These are phyloP conservation scores for Coenobita brevimanus DNA, from an alignment of 1,140 invertebrate genomes.

Conservation along the genomic window DNA sequence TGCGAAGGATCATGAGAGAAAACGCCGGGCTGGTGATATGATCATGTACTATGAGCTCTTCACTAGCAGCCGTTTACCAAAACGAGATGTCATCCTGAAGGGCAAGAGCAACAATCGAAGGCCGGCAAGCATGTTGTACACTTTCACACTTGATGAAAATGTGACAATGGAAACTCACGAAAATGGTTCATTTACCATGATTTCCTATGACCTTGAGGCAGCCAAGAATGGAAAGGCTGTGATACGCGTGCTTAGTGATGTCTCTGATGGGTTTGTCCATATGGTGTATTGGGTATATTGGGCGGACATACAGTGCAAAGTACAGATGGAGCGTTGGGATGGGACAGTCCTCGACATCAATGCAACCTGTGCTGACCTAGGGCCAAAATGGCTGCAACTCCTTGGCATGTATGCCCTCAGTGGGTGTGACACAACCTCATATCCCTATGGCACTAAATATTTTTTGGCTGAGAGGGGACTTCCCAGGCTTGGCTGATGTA, in stretches of 20 bases:
- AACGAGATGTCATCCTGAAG: no score
- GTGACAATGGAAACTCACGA: neutral
- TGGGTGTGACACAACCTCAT: neutral
- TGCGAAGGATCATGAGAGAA: neutral
- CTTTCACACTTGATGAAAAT: neutral
- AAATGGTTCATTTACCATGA: neutral
- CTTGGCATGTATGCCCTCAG: neutral
- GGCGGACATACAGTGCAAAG: no score
- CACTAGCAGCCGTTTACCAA: neutral
- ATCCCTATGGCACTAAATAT: neutral
- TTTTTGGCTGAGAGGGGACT: neutral
- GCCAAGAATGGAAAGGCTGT: neutral
- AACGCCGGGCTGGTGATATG: neutral
- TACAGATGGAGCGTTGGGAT: no score
- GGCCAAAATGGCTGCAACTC: no score
- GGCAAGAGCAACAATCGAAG: neutral
- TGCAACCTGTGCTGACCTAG: no score
- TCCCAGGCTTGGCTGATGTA: neutral
- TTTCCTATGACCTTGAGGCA: slow-evolving; percentile 7
- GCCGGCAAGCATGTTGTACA: neutral
- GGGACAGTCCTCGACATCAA: no score
- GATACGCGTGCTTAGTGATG: neutral
- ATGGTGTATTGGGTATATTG: neutral
- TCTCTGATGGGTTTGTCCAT: neutral
- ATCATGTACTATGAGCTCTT: neutral